Base-by-base conservation (phyloP, 2,797 vertebrate genomes). In the Karalla daura region DNA sequence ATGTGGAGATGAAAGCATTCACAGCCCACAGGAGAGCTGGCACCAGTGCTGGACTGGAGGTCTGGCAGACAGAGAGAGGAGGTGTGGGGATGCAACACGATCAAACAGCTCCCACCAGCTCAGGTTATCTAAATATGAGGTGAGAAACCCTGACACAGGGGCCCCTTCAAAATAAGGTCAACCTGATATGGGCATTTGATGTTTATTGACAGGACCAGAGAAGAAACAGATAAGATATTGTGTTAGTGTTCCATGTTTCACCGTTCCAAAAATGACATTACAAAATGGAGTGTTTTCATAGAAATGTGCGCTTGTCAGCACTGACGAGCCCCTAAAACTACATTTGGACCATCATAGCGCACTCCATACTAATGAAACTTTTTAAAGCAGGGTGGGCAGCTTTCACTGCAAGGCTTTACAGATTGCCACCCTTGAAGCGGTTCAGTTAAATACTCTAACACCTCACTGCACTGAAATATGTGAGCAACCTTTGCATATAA, bases 1-100 rank as follows among this genome's bases (percentile, higher is more conserved):
- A 78, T 67, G 72, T 60, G 74, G 65, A 86, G 87, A 90, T 89
- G 74, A 91, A 91, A 92, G 90, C 30, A 6, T 69, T 77, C 36
- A 72, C 30, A 74, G 85, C 70, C 83, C 86, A 84, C 80, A 77
- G 78, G 79, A 88, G 86, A 78, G 74, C 80, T 89, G 87, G 88
- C 81, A 88, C 70, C 75, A 62, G 64, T 5, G 53, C 45, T 21
- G 47, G 62, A 58, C 66, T 79, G 71, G 82, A 84, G 79, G 86
- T 90, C 86, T 91, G 89, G 86, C 87, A 86, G 80, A 86, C 87
- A 88, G 83, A 74, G 59, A 67, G 79, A 59, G 74, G 80, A 82
- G 75, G 72, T 61, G 70, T 49, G 64, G 62, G 60, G 75, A 81
- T 70, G 67, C 71, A 70, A 70, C 21, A 20, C 28, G 45, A 75